phyloP scores from a whole-genome alignment of 2,888 invertebrate genomes.

The Andrena chrysosceles region DNA sequence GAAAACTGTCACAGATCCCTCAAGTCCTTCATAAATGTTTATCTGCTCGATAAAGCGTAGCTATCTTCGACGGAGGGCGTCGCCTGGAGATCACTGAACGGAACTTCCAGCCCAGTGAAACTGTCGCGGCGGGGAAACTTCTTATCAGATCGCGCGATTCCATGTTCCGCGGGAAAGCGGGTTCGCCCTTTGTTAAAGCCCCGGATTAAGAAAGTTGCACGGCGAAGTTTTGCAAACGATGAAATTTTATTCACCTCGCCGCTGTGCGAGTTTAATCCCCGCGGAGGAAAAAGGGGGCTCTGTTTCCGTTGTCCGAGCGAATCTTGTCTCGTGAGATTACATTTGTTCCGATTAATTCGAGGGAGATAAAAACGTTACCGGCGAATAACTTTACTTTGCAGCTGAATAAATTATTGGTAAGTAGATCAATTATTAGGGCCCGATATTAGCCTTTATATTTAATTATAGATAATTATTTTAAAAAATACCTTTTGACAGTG shows the following conservation, averaged over 20 bases:
- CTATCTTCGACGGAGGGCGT: not conserved
- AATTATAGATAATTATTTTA: no score
- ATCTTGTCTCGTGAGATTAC: conserved; percentile 4
- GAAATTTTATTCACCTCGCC: conserved; percentile 6
- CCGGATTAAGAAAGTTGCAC: conserved; percentile 3
- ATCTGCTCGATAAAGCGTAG: not conserved
- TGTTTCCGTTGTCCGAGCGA: not conserved
- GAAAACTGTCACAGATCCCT: not conserved
- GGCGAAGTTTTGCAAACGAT: conserved; percentile 5
- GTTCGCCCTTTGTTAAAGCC: conserved; percentile 3
- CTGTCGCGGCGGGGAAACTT: not conserved
- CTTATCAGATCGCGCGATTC: conserved; percentile 1
- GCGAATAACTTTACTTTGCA: no score
- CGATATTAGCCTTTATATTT: no score
- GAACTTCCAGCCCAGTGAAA: not conserved
- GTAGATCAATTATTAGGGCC: no score
- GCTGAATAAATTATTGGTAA: no score
- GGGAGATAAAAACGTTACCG: not conserved
- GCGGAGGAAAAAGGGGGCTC: not conserved
- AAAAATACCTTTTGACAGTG: no score
- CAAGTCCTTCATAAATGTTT: not conserved
- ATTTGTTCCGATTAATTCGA: not conserved
- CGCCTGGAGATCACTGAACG: not conserved
- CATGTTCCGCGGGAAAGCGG: not conserved
- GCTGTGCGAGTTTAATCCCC: not conserved